Percentiles rank a stretch among this genome's conserved stretches.
phyloP scores from a whole-genome alignment of 2,113 vertebrate genomes.

The Boulengeromyrus knoepffleri region DNA sequence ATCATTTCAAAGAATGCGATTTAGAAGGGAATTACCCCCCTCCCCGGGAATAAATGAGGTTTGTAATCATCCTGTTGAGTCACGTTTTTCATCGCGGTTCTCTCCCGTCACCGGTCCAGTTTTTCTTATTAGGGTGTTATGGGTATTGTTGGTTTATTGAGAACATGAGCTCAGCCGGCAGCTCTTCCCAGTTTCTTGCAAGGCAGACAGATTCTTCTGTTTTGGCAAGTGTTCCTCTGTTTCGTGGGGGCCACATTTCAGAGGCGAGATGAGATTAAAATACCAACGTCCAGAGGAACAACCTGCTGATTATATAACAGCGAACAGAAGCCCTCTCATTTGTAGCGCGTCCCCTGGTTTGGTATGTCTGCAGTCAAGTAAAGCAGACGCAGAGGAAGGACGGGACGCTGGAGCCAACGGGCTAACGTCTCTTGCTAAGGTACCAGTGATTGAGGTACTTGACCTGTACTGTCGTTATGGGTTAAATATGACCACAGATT shows the following conservation, averaged over 20 bases:
- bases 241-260: neutral
- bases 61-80: neutral
- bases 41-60: neutral
- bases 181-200: neutral
- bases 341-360: neutral
- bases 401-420: neutral
- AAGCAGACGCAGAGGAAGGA: neutral
- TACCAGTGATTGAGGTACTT: neutral
- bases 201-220: neutral
- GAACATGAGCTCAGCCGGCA: neutral
- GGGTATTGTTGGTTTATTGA: neutral
- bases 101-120: neutral
- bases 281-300: neutral
- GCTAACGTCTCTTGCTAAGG: neutral
- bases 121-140: neutral
- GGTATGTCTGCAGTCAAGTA: neutral
- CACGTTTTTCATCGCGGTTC: neutral
- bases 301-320: neutral
- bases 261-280: constrained; percentile 15
- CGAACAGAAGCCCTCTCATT: neutral
- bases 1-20: neutral
- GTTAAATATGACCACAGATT: neutral
- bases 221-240: neutral
- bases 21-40: neutral
- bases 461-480: neutral